Evolutionary conservation across 1,140 invertebrate genomes (phyloP).

Genomic region (Bombus superbus): DNA sequence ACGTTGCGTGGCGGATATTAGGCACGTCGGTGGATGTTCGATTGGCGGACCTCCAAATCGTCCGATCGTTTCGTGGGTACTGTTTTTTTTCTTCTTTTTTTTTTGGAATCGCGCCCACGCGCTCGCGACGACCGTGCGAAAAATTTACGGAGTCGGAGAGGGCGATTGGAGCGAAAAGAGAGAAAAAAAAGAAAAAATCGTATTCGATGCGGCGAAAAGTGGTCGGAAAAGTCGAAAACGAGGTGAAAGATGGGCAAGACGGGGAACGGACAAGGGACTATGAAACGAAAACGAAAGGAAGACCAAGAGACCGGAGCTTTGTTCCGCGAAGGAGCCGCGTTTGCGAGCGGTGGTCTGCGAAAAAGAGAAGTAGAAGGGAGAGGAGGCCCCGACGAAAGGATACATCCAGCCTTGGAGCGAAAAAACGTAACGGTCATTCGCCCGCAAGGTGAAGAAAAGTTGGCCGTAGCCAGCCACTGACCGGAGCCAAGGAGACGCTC

Average conservation of each 20-base stretch:
- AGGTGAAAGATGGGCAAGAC: background rate
- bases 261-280: conserved; percentile 16
- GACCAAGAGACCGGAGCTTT: background rate
- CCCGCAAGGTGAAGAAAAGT: conserved; percentile 79
- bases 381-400: conserved; percentile 64
- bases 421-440: conserved; percentile 79
- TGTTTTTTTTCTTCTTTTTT: no score
- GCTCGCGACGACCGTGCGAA: conserved; percentile 5
- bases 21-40: background rate
- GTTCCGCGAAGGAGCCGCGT: conserved; percentile 12
- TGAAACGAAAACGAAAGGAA: conserved; percentile 19
- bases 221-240: no score
- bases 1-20: no score
- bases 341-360: conserved; percentile 4
- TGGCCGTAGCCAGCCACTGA: conserved; percentile 76
- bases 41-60: background rate
- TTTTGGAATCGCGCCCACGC: conserved; percentile 22
- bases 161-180: background rate
- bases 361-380: conserved; percentile 28
- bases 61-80: background rate
- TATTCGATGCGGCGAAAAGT: no score
- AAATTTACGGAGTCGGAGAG: background rate
- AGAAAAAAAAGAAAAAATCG: no score
- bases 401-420: conserved; percentile 75
- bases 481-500: conserved; percentile 77